Evolutionary conservation across 2,888 invertebrate species (phyloP).

Genomic region (Cantharis rustica): DNA sequence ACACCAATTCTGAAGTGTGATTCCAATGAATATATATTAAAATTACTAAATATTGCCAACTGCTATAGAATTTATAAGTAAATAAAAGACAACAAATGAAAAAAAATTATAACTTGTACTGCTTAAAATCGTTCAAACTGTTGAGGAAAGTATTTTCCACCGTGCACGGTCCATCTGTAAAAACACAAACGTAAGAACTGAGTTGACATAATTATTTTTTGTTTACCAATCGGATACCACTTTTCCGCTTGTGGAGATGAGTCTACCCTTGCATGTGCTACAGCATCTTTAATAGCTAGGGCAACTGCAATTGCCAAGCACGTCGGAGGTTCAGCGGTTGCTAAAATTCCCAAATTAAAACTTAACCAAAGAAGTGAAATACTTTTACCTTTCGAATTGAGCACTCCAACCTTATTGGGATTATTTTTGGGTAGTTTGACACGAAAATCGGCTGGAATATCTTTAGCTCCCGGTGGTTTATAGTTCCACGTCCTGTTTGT

Average conservation of each 20-base stretch:
- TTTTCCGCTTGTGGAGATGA: conserved; percentile 32
- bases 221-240: conserved; percentile 43
- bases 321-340: conserved; percentile 68
- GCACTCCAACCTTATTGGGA: conserved; percentile 67
- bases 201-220: too few species aligned
- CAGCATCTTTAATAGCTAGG: conserved; percentile 44
- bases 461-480: background rate
- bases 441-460: conserved; percentile 70
- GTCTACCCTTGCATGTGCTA: conserved; percentile 40
- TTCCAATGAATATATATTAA: too few species aligned
- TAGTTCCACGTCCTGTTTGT: background rate
- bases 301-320: conserved; percentile 60
- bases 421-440: conserved; percentile 70
- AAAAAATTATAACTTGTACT: background rate
- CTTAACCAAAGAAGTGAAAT: background rate
- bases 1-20: too few species aligned
- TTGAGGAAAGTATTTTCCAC: background rate
- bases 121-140: background rate
- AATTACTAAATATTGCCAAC: too few species aligned
- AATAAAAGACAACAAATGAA: too few species aligned
- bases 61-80: too few species aligned
- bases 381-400: conserved; percentile 73
- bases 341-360: conserved; percentile 49
- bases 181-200: background rate
- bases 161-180: background rate